Conservation (phyloP, 2,113 vertebrate genomes). For the Nycticorax nycticorax region DNA sequence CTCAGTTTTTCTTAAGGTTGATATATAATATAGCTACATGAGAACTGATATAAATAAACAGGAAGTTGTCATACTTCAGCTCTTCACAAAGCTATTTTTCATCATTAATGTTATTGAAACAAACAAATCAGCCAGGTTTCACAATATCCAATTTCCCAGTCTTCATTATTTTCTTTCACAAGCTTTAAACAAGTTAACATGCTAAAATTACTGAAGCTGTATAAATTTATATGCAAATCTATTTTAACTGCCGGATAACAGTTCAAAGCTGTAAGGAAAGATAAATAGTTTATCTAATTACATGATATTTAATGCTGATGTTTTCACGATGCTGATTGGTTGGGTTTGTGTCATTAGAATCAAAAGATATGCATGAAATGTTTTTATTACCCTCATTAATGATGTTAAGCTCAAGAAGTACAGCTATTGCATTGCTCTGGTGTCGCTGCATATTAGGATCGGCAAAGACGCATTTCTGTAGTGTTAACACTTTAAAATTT, state of each 20-base stretch:
- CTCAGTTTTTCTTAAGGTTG: background rate
- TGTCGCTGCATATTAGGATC: background rate
- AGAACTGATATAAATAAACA: background rate
- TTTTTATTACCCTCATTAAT: slow-evolving; percentile 26
- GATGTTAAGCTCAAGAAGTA: background rate
- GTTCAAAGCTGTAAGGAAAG: background rate
- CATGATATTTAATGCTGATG: slow-evolving; percentile 19
- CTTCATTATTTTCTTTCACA: background rate
- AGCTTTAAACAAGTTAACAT: background rate
- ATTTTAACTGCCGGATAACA: background rate
- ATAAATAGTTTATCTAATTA: slow-evolving; percentile 36
- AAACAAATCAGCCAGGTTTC: background rate
- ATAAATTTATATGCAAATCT: slow-evolving; percentile 24
- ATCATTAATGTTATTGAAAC: background rate
- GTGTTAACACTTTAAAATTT: background rate
- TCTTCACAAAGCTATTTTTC: background rate
- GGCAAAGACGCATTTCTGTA: background rate
- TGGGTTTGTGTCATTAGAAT: slow-evolving; percentile 19
- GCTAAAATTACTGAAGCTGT: background rate
- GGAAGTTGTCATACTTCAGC: background rate
- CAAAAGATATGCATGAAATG: background rate
- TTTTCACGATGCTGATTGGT: background rate
- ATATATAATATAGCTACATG: background rate
- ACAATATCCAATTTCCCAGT: background rate
- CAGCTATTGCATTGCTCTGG: background rate